Evolutionary conservation across 2,113 vertebrate genomes (phyloP).

Genomic region (Notothenia rossii): DNA sequence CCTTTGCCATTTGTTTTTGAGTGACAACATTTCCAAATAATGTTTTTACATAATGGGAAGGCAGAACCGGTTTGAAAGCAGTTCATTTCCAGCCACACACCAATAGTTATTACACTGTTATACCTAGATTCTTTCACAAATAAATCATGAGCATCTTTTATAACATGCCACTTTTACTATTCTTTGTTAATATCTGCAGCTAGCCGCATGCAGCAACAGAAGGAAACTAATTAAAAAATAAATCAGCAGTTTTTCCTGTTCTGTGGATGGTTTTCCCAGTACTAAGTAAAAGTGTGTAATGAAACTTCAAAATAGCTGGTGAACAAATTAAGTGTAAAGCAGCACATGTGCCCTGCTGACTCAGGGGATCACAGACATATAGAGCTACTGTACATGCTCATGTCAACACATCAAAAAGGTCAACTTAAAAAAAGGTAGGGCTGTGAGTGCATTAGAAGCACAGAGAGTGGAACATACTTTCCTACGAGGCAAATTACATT

Average conservation of each 20-base stretch:
- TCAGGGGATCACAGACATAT: slow-evolving; percentile 23
- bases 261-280: background rate
- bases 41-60: background rate
- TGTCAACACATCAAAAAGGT: slow-evolving; percentile 57
- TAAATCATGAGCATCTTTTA: background rate
- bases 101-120: background rate
- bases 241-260: too few relatives aligned
- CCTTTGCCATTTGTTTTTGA: background rate
- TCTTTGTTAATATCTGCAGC: background rate
- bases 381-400: slow-evolving; percentile 43
- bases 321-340: background rate
- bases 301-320: background rate
- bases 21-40: background rate
- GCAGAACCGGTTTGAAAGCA: background rate
- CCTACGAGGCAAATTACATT: slow-evolving; percentile 42
- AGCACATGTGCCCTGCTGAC: slow-evolving; percentile 3
- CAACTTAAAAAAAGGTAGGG: slow-evolving; percentile 16
- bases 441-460: slow-evolving; percentile 23
- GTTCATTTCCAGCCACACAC: background rate
- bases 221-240: too few relatives aligned
- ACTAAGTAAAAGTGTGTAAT: background rate
- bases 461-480: slow-evolving; percentile 46
- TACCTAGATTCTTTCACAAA: background rate
- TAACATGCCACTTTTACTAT: too few relatives aligned
- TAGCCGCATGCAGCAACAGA: background rate